A percentile compares a stretch with the other conserved stretches of the same genome.
Conservation (phyloP, 2,113 vertebrate genomes). For the Octodon degus region DNA sequence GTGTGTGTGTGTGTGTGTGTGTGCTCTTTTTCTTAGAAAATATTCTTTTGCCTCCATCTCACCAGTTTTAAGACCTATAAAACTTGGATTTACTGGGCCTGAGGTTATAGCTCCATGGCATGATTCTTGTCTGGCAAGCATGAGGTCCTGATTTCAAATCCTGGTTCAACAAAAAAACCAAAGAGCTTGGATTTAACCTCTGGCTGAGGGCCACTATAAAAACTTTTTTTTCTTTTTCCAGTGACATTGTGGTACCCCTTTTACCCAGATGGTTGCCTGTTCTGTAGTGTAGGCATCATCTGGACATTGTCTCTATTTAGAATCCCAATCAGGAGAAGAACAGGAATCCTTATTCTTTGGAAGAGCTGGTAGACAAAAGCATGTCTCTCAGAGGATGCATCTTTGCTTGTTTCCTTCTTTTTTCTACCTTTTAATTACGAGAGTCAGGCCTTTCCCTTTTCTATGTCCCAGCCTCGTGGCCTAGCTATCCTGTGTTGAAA, state of each 20-base stretch:
- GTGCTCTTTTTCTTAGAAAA: background rate
- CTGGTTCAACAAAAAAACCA: too few relatives aligned
- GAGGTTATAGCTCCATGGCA: too few relatives aligned
- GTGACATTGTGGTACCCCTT: background rate
- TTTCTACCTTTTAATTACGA: background rate
- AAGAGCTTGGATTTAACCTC: background rate
- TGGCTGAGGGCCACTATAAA: background rate
- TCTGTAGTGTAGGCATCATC: background rate
- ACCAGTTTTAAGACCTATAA: background rate
- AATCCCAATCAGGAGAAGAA: conserved; percentile 20
- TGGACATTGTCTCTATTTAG: background rate
- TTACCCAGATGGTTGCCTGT: background rate
- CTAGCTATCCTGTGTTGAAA: conserved; percentile 8
- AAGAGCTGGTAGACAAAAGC: background rate
- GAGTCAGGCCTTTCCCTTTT: conserved; percentile 2
- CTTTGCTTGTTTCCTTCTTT: background rate
- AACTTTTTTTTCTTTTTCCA: background rate
- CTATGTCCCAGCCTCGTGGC: background rate
- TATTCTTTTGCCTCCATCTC: background rate
- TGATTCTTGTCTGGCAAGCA: too few relatives aligned
- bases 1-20: too few relatives aligned
- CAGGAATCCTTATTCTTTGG: background rate
- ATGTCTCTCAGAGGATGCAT: background rate
- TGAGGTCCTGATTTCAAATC: too few relatives aligned
- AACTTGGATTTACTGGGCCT: background rate